These are phyloP conservation scores for Bubo bubo DNA, from an alignment of 2,113 vertebrate genomes.

Conservation along the genomic window DNA sequence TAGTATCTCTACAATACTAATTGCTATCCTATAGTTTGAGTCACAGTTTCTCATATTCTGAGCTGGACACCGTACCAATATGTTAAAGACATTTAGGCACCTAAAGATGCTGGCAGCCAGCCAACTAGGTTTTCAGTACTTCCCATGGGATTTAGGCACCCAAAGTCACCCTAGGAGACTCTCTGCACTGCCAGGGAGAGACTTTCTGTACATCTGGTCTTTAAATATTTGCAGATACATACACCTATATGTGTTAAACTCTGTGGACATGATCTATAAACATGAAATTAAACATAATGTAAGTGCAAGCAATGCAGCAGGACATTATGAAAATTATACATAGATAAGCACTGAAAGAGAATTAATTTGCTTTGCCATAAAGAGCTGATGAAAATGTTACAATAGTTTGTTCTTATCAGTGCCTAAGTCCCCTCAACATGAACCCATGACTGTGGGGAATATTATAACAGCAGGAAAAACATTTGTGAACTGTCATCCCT, in stretches of 20 bases:
- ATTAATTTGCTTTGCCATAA: constrained; percentile 19
- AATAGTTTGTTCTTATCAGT: constrained; percentile 5
- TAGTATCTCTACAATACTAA: background rate
- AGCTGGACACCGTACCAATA: background rate
- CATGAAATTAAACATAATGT: background rate
- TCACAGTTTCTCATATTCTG: background rate
- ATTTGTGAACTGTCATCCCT: constrained; percentile 35
- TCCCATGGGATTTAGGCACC: background rate
- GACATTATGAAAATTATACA: background rate
- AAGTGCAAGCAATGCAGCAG: constrained; percentile 1
- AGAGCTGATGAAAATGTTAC: constrained; percentile 20
- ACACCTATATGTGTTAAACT: background rate
- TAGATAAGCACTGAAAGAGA: background rate
- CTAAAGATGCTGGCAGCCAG: background rate
- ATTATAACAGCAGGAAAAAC: constrained; percentile 15
- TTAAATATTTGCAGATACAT: background rate
- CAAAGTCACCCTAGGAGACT: background rate
- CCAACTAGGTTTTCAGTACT: background rate
- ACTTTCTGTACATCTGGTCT: background rate
- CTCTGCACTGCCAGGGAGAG: background rate
- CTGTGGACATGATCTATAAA: background rate
- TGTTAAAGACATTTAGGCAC: background rate
- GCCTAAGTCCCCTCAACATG: background rate
- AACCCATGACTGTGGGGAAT: background rate
- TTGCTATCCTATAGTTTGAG: background rate